Evolutionary conservation across 1,140 invertebrate genomes (phyloP), one percentile per base, ranked within the genome.

Genomic region (Zophobas atratus): DNA sequence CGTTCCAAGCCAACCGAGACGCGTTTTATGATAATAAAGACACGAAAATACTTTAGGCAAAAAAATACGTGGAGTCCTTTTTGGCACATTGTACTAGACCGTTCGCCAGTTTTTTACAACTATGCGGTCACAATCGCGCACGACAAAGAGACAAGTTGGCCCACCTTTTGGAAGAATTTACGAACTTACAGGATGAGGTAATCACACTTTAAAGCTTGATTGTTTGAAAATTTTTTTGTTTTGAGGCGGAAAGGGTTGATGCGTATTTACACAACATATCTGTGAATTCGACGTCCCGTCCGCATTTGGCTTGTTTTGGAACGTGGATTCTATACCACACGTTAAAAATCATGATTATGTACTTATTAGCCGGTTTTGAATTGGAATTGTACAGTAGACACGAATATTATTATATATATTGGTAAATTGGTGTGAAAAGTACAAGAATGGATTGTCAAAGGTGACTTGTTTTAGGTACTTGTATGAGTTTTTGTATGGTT

Each of bases 311-410:
- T 0, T 98, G 95, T 85, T 97, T 98, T 86, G 95, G 96, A 49
- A 98, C 97, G 4, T 99, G 98, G 98, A 92, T 98, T 35, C 89
- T 99, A 55, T 98, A 98, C 88, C 96, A 98, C 86, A 97, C 96
- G n/a, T 89, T 99, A 20, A 90, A 95, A 77, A 93, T 97, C n/a
- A 99, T 99, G 96, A 94, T 98, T 75, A 94, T 97, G 86, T 99
- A 98, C 87, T 89, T 98, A 34, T 89, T 99, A 75, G 94, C 96
- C 70, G 98, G 98, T 0, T 97, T 99, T 83, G 97, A 99, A 85
- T 88, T 99, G 20, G 97, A 99, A 86, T 88, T 99, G 0, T 99
- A 99, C 88, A 96, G 96, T 51, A 92, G 94, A n/a, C 97, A 98
- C 85, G 98, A 99, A 88, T 99, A 96, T 87, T 94, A 97, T 82